phyloP scores from a whole-genome alignment of 2,113 vertebrate species.

The Dolichallabes microphthalmus region DNA sequence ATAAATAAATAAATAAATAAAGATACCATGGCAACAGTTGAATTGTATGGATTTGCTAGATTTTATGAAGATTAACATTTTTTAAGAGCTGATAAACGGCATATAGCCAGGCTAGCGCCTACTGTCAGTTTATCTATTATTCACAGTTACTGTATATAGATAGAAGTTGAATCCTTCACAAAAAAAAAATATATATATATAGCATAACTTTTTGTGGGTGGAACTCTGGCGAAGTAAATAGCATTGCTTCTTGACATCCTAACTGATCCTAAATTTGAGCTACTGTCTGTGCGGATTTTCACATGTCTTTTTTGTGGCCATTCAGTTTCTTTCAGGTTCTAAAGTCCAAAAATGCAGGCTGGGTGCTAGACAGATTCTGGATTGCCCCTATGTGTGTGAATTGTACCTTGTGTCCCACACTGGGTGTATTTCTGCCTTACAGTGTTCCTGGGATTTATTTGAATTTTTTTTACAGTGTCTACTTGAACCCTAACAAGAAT shows the following conservation, averaged over 20 bases:
- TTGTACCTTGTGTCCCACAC: not conserved
- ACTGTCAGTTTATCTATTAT: not conserved
- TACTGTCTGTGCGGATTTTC: not conserved
- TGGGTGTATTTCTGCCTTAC: not conserved
- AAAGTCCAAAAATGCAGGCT: not conserved
- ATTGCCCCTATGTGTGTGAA: not conserved
- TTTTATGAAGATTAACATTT: not conserved
- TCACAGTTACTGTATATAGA: not conserved
- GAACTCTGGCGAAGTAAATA: not conserved
- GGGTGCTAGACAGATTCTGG: not conserved
- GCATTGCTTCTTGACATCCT: not conserved
- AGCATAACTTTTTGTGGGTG: not conserved
- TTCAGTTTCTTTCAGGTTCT: not conserved
- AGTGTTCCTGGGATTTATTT: not conserved
- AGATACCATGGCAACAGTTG: not conserved
- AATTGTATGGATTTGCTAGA: not conserved
- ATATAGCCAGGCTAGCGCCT: not conserved
- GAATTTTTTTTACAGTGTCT: not conserved
- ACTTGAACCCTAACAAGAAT: not conserved
- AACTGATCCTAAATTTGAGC: not conserved
- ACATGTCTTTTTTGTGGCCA: not conserved
- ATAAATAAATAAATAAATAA: not conserved
- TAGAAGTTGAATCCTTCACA: not conserved
- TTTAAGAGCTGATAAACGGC: not conserved
- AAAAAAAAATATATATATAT: not conserved